phyloP scores from a whole-genome alignment of 2,797 vertebrate genomes.

The Setipinna tenuifilis region DNA sequence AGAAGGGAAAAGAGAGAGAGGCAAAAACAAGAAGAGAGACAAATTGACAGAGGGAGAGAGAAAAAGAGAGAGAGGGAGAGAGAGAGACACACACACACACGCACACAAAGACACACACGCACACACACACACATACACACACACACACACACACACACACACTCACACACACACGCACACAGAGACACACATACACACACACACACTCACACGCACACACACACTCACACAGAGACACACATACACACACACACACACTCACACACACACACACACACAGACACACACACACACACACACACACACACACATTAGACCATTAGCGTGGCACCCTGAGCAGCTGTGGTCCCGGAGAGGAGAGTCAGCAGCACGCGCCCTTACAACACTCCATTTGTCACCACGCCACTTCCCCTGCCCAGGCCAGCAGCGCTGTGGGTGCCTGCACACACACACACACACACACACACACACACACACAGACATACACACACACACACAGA shows the following conservation, averaged over 20 bases:
- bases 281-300: not conserved
- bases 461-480: not conserved
- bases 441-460: not conserved
- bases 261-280: constrained; percentile 17
- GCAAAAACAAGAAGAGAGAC: too few species aligned
- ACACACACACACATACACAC: constrained; percentile 33
- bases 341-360: constrained; percentile 40
- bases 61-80: too few species aligned
- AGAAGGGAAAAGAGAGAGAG: too few species aligned
- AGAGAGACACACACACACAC: constrained; percentile 28
- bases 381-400: constrained; percentile 53
- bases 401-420: constrained; percentile 13
- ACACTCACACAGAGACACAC: constrained; percentile 30
- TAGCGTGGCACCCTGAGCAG: constrained; percentile 51
- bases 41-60: too few species aligned
- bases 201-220: constrained; percentile 35
- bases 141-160: constrained; percentile 40
- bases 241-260: not conserved
- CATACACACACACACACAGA: not conserved
- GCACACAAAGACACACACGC: constrained; percentile 34
- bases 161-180: constrained; percentile 31
- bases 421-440: not conserved
- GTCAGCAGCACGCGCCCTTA: constrained; percentile 33
- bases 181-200: constrained; percentile 39
- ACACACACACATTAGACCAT: constrained; percentile 57